Evolutionary conservation across 2,113 vertebrate genomes (phyloP).

Genomic region (Hydrochoerus hydrochaeris): DNA sequence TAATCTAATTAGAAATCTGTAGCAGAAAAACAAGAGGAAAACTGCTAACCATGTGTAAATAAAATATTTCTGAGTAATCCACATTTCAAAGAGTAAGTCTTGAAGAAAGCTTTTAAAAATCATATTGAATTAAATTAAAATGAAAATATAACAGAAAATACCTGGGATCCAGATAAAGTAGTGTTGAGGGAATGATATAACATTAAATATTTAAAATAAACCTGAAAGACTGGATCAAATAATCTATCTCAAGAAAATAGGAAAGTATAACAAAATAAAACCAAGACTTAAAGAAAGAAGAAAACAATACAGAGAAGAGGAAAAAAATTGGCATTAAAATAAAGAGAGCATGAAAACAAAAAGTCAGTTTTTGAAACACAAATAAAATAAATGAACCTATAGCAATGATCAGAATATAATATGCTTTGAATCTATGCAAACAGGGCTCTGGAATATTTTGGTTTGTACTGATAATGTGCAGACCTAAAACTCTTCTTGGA

Average conservation of each 20-base stretch:
- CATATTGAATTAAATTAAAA: neutral
- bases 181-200: neutral
- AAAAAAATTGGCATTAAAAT: neutral
- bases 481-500: neutral
- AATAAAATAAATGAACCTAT: neutral
- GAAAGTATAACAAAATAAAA: neutral
- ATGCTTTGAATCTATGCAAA: neutral
- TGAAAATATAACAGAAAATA: neutral
- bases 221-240: neutral
- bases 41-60: neutral
- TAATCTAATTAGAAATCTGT: neutral
- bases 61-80: neutral
- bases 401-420: neutral
- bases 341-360: neutral
- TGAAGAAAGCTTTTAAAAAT: neutral
- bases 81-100: neutral
- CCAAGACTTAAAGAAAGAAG: neutral
- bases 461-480: neutral
- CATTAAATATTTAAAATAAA: neutral
- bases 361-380: neutral
- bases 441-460: neutral
- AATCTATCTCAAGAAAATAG: neutral
- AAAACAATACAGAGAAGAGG: neutral
- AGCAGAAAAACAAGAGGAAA: neutral
- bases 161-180: neutral